Evolutionary conservation across 2,888 invertebrate genomes (phyloP), one percentile per base, ranked within the genome.

Genomic region (Polyommatus iphigenia): DNA sequence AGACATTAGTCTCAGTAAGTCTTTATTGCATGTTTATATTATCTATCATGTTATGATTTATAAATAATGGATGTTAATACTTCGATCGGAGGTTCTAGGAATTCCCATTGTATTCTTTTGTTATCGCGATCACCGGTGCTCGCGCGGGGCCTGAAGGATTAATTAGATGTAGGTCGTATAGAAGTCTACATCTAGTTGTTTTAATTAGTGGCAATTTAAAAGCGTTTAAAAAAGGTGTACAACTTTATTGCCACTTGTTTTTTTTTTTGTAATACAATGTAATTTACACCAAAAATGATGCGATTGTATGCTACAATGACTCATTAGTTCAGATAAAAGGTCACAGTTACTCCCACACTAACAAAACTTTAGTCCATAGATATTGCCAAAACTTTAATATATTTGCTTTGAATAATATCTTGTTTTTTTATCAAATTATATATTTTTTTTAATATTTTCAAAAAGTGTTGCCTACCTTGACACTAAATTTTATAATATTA

Each of bases 1-100:
- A 78, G 84, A 85, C 80, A 84, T 86, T 80, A 79, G 82, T 83
- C 79, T 86, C 54, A 78, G 86, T 86, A 82, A 85, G 85, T 85
- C 78, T 76, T 71, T 78, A 71, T 80, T n/a, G 67, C 15, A 29
- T 67, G 15, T 18, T 15, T 67, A 67, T 29, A 29, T 59, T 29
- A 67, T 18, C 4, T 1, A 6, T 32, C 67, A 32, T 29, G 15
- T 15, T 1, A 67, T 67, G 29, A 67, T 32, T 67, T 6, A 62
- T 24, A 36, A 46, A 2, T 46, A 46, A 10, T 46, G 0, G n/a
- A n/a, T n/a, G n/a, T n/a, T n/a, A n/a, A n/a, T n/a, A n/a, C n/a
- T n/a, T n/a, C n/a, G n/a, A n/a, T n/a, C n/a, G n/a, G n/a, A n/a
- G n/a, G n/a, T n/a, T n/a, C n/a, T n/a, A n/a, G n/a, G n/a, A n/a